phyloP scores from a whole-genome alignment of 1,140 invertebrate species.

The Hycleus phaleratus region DNA sequence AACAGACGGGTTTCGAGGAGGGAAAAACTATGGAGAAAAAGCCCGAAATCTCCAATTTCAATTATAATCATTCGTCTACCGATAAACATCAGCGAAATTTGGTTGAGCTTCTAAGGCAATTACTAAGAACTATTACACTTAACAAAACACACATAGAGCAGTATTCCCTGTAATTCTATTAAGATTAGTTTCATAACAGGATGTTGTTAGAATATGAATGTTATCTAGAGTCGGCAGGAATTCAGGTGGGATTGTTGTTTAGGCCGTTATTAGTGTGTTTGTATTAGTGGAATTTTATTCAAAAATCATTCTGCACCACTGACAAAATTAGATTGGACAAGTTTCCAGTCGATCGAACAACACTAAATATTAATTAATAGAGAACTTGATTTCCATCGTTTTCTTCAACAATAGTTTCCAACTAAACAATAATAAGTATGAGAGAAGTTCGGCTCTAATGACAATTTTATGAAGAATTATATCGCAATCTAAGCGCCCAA shows the following conservation, averaged over 20 bases:
- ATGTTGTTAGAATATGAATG: conserved; percentile 17
- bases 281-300: no score
- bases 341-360: conserved; percentile 18
- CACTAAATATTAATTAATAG: conserved; percentile 24
- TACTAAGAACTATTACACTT: conserved; percentile 15
- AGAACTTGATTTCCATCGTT: background rate
- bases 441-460: conserved; percentile 1
- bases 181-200: conserved; percentile 14
- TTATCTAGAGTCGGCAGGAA: conserved; percentile 17
- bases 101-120: conserved; percentile 11
- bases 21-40: no score
- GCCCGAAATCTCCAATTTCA: no score
- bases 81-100: conserved; percentile 15
- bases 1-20: no score
- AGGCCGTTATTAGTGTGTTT: no score
- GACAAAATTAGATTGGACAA: conserved; percentile 9
- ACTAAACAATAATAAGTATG: no score
- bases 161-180: conserved; percentile 5
- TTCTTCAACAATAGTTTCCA: no score
- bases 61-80: background rate
- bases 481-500: background rate
- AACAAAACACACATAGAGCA: conserved; percentile 10
- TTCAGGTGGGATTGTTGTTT: conserved; percentile 7
- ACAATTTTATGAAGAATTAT: conserved; percentile 18
- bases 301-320: background rate